phyloP scores from a whole-genome alignment of 92 coral and sea anemone species.

The Phymanthus crucifer region DNA sequence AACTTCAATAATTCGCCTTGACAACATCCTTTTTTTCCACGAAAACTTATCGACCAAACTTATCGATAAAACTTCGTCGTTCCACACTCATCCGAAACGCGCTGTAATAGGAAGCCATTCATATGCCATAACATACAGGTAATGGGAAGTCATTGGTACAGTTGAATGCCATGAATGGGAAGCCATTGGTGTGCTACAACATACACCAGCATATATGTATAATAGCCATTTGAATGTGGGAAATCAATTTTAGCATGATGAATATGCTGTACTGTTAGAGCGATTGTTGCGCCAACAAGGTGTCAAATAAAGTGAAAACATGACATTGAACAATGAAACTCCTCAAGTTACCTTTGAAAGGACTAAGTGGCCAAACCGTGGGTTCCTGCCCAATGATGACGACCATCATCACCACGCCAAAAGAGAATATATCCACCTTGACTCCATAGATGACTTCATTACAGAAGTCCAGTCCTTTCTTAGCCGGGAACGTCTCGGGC shows the following conservation, averaged over 20 bases:
- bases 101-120: no score
- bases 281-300: no score
- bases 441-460: conserved; percentile 57
- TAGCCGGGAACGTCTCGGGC: conserved; percentile 71
- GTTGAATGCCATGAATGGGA: no score
- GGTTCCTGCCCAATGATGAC: conserved; percentile 81
- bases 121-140: no score
- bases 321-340: background rate
- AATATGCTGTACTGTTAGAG: no score
- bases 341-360: conserved; percentile 49
- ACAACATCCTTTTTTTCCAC: no score
- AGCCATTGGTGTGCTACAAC: background rate
- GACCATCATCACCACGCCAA: conserved; percentile 68
- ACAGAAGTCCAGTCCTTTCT: background rate
- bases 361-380: conserved; percentile 51
- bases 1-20: no score
- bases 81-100: no score
- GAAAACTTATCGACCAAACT: no score
- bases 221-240: background rate
- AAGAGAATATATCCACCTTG: conserved; percentile 78
- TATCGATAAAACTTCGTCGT: no score
- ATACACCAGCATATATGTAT: background rate
- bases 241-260: background rate
- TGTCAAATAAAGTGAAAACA: no score
- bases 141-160: no score